Evolutionary conservation across 2,888 invertebrate genomes (phyloP).

Genomic region (Teleiodes luculella): DNA sequence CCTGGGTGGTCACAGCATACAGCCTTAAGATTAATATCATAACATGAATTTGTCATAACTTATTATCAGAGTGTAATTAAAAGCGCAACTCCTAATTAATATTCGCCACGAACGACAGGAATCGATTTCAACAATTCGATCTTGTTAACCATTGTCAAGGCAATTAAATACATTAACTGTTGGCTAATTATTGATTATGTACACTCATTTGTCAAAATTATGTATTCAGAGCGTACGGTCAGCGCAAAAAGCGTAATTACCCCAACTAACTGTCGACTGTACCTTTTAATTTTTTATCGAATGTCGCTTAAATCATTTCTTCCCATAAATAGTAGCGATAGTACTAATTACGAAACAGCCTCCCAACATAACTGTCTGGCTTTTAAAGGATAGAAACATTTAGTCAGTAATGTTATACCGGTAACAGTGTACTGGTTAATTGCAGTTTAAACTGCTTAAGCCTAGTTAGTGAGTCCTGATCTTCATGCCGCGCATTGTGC

Average conservation of each 20-base stretch:
- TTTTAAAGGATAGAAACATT: slow-evolving; percentile 71
- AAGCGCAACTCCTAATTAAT: not conserved
- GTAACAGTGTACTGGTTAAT: slow-evolving; percentile 69
- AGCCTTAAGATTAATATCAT: not conserved
- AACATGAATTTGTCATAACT: slow-evolving; percentile 15
- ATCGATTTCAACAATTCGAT: slow-evolving; percentile 9
- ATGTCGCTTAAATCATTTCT: slow-evolving; percentile 45
- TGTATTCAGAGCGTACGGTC: slow-evolving; percentile 13
- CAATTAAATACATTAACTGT: not conserved
- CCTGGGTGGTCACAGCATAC: not conserved
- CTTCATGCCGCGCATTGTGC: slow-evolving; percentile 63
- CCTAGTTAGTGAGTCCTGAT: slow-evolving; percentile 55
- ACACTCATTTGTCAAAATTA: slow-evolving; percentile 14
- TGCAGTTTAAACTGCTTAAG: slow-evolving; percentile 57
- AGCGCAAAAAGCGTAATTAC: slow-evolving; percentile 8
- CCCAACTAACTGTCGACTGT: slow-evolving; percentile 9
- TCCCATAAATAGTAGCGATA: slow-evolving; percentile 49
- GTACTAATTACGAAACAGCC: slow-evolving; percentile 64
- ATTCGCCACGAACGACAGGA: not conserved
- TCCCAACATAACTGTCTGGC: slow-evolving; percentile 59
- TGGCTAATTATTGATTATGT: slow-evolving; percentile 5
- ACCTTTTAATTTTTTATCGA: slow-evolving; percentile 10
- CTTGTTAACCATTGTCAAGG: slow-evolving; percentile 4
- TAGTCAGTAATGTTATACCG: slow-evolving; percentile 69
- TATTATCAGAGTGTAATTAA: slow-evolving; percentile 14